Evolutionary conservation across 2,888 invertebrate species (phyloP).

Genomic region (Lasioglossum lativentre): DNA sequence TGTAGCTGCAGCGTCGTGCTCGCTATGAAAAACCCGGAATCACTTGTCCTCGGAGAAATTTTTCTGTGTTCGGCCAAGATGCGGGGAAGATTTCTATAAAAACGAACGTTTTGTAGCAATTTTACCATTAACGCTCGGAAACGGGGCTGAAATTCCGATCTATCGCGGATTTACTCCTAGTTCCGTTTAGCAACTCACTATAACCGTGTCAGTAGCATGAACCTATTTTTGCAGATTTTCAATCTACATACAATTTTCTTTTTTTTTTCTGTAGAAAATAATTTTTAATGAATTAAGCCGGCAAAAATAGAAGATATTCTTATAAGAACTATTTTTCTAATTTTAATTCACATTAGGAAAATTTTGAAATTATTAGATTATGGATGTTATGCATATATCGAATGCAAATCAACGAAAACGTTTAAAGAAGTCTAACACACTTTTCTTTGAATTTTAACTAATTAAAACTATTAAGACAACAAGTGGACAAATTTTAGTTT

Average conservation of each 20-base stretch:
- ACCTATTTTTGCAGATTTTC: not conserved
- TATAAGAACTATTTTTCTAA: not conserved
- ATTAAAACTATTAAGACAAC: not conserved
- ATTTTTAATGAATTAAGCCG: not conserved
- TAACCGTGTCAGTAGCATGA: not conserved
- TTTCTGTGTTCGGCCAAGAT: constrained; percentile 1
- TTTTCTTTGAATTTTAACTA: not conserved
- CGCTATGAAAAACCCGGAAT: constrained; percentile 1
- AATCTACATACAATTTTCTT: too few relatives aligned
- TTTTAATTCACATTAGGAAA: not conserved
- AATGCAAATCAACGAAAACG: too few relatives aligned
- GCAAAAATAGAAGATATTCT: not conserved
- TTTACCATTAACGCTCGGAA: not conserved
- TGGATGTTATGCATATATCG: too few relatives aligned
- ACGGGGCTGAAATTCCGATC: constrained; percentile 1
- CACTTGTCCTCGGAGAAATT: constrained; percentile 3
- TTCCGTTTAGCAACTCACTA: not conserved
- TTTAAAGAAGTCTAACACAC: too few relatives aligned
- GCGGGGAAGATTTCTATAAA: not conserved
- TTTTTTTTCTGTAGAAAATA: not conserved
- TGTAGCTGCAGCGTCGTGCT: not conserved
- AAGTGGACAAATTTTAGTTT: not conserved
- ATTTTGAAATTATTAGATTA: too few relatives aligned
- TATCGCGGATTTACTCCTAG: constrained; percentile 1
- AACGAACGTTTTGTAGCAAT: constrained; percentile 11